Base-by-base conservation (phyloP, 1,140 invertebrate genomes). In the Metaphire vulgaris region DNA sequence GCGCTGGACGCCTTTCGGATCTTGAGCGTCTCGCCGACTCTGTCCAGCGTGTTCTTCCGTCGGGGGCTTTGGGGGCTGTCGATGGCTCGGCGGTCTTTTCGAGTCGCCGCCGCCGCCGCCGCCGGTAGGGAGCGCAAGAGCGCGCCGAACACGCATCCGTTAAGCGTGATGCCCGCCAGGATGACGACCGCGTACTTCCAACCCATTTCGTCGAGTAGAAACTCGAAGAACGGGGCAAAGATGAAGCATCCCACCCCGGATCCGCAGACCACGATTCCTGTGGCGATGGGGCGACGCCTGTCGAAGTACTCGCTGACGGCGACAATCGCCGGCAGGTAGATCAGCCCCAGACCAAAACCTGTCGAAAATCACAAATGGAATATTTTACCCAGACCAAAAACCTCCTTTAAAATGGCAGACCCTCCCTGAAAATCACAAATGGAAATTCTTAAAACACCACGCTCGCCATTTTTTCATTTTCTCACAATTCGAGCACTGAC, bases 261-360 rank as follows among this genome's bases (percentile, higher is more conserved):
- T 2, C 79, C 79, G 70, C 77, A 76, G n/a, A 79, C 74, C 12
- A 92, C 92, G 66, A 96, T 91, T n/a, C 93, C 93, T 0, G 93
- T 94, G 0, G 93, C 93, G 34, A 95, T 83, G 0, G 92, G 92
- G 72, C 93, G 87, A 89, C 91, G 92, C 86, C 90, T 91, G 84
- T 94, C 92, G 85, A 95, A 96, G 87, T 95, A 95, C 87, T 93
- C 93, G 15, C 92, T 92, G 0, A 93, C 91, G 2, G 92, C 91
- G 80, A 95, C 90, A 33, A 95, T 92, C 16, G 93, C 91, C 2
- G 93, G 93, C 56, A 94, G 92, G 86, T 95, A 96, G 79, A 95
- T 91, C 83, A 94, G 88, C 12, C 93, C 92, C 80, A 92, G 91
- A 6, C 93, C 93, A 77, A 94, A 89, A 74, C 93, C 93, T 93